These are phyloP conservation scores for Brachyalestes nurse DNA, from an alignment of 2,797 vertebrate genomes.

Conservation along the genomic window DNA sequence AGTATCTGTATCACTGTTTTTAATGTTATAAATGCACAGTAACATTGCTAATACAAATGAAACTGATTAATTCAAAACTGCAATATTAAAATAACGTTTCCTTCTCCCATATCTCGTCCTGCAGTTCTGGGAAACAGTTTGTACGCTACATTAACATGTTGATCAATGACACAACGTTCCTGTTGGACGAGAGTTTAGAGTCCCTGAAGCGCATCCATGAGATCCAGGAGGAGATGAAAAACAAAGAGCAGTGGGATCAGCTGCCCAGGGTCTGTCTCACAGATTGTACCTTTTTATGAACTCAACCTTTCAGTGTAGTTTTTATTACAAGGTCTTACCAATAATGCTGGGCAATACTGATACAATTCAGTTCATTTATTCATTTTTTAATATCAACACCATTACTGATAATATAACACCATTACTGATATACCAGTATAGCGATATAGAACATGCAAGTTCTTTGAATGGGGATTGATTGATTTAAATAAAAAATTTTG, in stretches of 20 bases:
- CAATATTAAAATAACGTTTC: neutral
- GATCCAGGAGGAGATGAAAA: slow-evolving; percentile 99
- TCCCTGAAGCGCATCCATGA: slow-evolving; percentile 98
- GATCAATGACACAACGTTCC: slow-evolving; percentile 98
- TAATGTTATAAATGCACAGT: neutral
- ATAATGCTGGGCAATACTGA: neutral
- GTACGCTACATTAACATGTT: slow-evolving; percentile 99
- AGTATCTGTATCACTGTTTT: slow-evolving; percentile 69
- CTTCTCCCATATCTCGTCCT: slow-evolving; percentile 18
- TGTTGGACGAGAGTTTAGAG: slow-evolving; percentile 97
- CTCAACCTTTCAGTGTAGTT: neutral
- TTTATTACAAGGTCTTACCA: neutral
- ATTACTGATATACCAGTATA: too few species aligned
- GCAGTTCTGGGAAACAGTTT: slow-evolving; percentile 97
- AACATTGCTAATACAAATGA: neutral
- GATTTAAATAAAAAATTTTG: too few species aligned
- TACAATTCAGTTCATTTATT: too few species aligned
- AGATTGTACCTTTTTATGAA: neutral
- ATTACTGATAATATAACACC: too few species aligned
- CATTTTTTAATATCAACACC: too few species aligned
- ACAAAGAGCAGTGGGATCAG: slow-evolving; percentile 97
- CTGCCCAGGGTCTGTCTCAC: slow-evolving; percentile 85
- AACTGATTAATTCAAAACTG: neutral
- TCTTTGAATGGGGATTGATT: too few species aligned
- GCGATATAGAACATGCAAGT: too few species aligned